phyloP scores from a whole-genome alignment of 1,140 invertebrate species.

The Dendrolimus punctatus region DNA sequence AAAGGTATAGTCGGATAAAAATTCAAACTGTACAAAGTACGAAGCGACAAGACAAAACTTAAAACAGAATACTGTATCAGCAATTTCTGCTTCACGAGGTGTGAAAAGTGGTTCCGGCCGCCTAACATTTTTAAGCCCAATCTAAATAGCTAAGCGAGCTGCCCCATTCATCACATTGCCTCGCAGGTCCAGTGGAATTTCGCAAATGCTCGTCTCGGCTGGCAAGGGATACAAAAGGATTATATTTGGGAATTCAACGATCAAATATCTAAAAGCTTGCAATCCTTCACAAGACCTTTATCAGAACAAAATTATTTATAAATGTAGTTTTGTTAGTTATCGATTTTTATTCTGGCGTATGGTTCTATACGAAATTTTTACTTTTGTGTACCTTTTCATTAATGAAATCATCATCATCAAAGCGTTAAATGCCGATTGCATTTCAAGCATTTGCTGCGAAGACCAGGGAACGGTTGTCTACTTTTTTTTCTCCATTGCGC shows the following conservation, averaged over 20 bases:
- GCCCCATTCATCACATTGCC: conserved; percentile 13
- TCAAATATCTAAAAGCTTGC: conserved; percentile 8
- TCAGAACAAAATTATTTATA: neutral
- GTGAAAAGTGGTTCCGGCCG: conserved; percentile 6
- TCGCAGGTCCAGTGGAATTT: conserved; percentile 10
- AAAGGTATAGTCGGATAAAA: no score
- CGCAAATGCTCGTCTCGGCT: conserved; percentile 6
- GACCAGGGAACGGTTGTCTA: no score
- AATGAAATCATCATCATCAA: no score
- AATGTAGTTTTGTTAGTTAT: neutral
- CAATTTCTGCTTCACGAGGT: conserved; percentile 11
- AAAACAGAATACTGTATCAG: no score
- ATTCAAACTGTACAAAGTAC: no score
- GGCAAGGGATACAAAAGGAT: conserved; percentile 14
- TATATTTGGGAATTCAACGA: conserved; percentile 11
- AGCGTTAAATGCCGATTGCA: no score
- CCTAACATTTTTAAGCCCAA: conserved; percentile 11
- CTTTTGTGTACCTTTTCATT: no score
- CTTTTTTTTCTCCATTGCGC: no score
- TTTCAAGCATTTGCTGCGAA: no score
- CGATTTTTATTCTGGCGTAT: neutral
- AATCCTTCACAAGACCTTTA: neutral
- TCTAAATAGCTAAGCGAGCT: conserved; percentile 12
- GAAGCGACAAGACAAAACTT: no score
- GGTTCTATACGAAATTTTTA: no score